These are phyloP conservation scores for Galerucella nymphaeae DNA, from an alignment of 2,888 invertebrate species.

Conservation along the genomic window DNA sequence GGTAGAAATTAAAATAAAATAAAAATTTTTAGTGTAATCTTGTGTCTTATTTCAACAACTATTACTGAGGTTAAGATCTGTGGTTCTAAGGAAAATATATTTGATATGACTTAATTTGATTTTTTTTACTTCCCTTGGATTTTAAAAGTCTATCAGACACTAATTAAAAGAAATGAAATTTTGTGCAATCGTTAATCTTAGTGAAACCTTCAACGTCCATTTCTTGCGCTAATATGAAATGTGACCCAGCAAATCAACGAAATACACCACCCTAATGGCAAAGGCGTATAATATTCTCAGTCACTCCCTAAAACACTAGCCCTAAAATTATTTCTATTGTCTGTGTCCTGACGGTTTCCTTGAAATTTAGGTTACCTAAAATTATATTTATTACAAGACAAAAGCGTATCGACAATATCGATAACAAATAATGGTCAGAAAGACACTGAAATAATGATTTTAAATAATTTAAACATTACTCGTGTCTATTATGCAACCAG, in stretches of 20 bases:
- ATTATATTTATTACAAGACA: slow-evolving; percentile 2
- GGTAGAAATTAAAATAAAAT: neutral
- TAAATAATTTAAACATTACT: too few relatives aligned
- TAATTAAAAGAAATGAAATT: neutral
- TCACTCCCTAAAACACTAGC: slow-evolving; percentile 18
- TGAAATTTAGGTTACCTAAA: slow-evolving; percentile 25
- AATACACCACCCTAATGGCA: slow-evolving; percentile 13
- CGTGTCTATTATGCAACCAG: too few relatives aligned
- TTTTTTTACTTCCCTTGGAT: too few relatives aligned
- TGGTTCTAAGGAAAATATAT: too few relatives aligned
- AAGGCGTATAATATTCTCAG: slow-evolving; percentile 22
- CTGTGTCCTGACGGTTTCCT: slow-evolving; percentile 20
- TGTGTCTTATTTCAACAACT: too few relatives aligned
- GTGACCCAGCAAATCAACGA: slow-evolving; percentile 23
- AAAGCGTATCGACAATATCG: neutral
- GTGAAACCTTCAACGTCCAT: neutral
- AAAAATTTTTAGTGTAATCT: too few relatives aligned
- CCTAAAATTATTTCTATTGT: slow-evolving; percentile 16
- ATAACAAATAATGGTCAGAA: neutral
- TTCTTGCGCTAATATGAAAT: slow-evolving; percentile 2
- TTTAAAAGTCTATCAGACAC: neutral
- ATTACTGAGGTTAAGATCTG: too few relatives aligned
- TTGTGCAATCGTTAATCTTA: slow-evolving; percentile 11
- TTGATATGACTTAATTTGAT: too few relatives aligned
- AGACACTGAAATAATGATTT: too few relatives aligned